These are phyloP conservation scores for Microchrysa polita DNA, from an alignment of 2,888 invertebrate species.

Conservation along the genomic window DNA sequence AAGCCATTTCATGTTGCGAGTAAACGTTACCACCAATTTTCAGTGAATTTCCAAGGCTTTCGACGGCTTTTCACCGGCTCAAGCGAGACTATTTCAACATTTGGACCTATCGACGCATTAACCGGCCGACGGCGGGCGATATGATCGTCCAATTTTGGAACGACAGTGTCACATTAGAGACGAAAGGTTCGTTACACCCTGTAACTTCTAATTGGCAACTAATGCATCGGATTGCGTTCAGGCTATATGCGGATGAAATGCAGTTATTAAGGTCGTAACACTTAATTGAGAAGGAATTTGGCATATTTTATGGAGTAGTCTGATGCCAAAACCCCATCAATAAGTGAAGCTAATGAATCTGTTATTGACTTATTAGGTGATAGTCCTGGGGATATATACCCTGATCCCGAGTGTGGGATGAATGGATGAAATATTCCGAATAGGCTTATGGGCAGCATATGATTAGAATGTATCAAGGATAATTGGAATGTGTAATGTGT, in stretches of 20 bases:
- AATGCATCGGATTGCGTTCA: constrained; percentile 33
- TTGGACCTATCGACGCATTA: too few species aligned
- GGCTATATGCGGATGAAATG: constrained; percentile 14
- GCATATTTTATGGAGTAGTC: constrained; percentile 1
- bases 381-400: too few species aligned
- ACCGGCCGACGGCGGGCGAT: too few species aligned
- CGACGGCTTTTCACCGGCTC: constrained; percentile 34
- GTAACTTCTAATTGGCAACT: constrained; percentile 29
- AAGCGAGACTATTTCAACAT: constrained; percentile 3
- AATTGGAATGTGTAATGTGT: too few species aligned
- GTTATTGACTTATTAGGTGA: constrained; percentile 4
- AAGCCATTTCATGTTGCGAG: constrained; percentile 8
- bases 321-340: not conserved
- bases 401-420: too few species aligned
- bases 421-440: too few species aligned
- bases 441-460: too few species aligned
- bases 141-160: not conserved
- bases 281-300: constrained; percentile 34
- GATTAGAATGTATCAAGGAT: too few species aligned
- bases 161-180: constrained; percentile 2
- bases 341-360: not conserved
- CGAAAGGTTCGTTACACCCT: not conserved
- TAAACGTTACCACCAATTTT: constrained; percentile 23
- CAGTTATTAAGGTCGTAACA: constrained; percentile 35
- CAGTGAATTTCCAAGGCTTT: constrained; percentile 40